Evolutionary conservation across 1,140 invertebrate genomes (phyloP), one percentile per base, ranked within the genome.

Genomic region (Tenebrio molitor): DNA sequence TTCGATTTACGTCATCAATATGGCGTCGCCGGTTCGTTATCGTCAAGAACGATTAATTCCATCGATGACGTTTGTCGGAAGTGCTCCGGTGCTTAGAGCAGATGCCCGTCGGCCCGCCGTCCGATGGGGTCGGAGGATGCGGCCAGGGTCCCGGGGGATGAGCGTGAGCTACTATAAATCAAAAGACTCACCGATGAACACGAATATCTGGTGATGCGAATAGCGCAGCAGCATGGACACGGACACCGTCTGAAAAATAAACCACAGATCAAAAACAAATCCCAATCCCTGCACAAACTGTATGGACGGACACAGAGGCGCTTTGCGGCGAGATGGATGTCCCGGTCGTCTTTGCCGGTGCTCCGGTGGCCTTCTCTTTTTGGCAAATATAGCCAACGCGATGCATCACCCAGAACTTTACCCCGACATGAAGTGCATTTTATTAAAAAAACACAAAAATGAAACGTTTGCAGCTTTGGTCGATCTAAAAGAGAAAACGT

Each of bases 161-260:
- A 42, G 68, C 62, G 63, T 42, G 69, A 72, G 70, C 62, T 53
- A 36, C 16, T 29, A 68, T 75, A 71, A 75, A 73, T 73, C 66
- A 69, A 74, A 69, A 73, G 64, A 89, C 91, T 94, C 87, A 97
- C 96, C 95, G 77, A 98, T 98, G 80, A 98, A 99, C 19, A 99
- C 89, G 84, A 99, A 99, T 78, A 99, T 99, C 85, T 99, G 98
- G 84, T 99, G 97, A 87, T 99, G 97, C 1, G 97, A 99, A 85
- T 99, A 99, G 41, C 98, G 90, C 42, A 99, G 86, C 72, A 99
- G 86, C 93, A 99, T 98, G 1, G 97, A 99, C 77, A 99, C 97
- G 0, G 96, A 97, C 29, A 99, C 92, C 5, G 98, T 99, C 97
- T 99, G 89, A 78, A 91, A 94, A 83, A 83, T 83, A 83, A 78